A percentile compares a stretch with the other conserved stretches of the same genome.
These are phyloP conservation scores for Macrocentrus cingulum DNA, from an alignment of 1,140 invertebrate species.

Conservation along the genomic window DNA sequence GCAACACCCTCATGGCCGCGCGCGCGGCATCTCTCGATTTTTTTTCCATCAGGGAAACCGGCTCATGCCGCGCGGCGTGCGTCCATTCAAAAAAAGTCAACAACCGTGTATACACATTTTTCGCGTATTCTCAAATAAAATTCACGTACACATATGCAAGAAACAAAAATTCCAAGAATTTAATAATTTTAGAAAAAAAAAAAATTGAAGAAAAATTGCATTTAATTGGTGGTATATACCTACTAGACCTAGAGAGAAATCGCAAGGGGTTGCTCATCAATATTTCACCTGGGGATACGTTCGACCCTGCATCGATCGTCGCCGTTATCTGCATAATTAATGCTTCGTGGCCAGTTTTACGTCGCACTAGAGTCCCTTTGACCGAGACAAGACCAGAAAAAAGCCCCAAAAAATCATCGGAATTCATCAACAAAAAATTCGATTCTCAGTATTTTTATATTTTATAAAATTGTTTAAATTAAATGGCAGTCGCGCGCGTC, in stretches of 20 bases:
- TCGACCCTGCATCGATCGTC: conserved; percentile 44
- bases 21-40: conserved; percentile 20
- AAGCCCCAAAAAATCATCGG: neutral
- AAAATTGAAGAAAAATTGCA: neutral
- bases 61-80: conserved; percentile 24
- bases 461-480: neutral
- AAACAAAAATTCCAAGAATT: too few relatives aligned
- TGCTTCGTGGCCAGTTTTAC: conserved; percentile 22
- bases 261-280: conserved; percentile 37
- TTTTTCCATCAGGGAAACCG: conserved; percentile 31
- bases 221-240: conserved; percentile 8
- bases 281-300: conserved; percentile 45
- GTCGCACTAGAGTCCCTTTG: conserved; percentile 6
- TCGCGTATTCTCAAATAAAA: too few relatives aligned
- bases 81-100: too few relatives aligned
- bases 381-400: neutral
- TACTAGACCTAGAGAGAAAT: conserved; percentile 3
- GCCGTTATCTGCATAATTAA: conserved; percentile 47
- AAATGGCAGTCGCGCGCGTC: neutral
- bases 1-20: neutral
- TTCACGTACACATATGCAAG: too few relatives aligned
- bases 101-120: too few relatives aligned
- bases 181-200: neutral
- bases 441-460: neutral
- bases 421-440: neutral